Percentiles rank a stretch among this genome's conserved stretches.
Evolutionary conservation across 2,888 invertebrate species (phyloP).

Genomic region (Podotricha telesiphe): DNA sequence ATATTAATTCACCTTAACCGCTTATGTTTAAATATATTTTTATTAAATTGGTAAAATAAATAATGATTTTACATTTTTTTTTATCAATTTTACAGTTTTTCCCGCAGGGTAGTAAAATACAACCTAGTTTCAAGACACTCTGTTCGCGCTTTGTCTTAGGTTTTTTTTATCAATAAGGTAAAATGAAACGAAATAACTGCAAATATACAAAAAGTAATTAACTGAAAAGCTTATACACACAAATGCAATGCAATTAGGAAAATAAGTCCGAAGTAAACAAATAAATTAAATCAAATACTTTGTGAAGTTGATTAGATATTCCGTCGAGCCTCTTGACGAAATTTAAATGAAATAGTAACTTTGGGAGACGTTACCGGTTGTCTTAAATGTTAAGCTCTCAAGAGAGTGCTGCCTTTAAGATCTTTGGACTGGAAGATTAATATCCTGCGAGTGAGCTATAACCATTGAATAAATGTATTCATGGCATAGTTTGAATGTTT

Average conservation of each 20-base stretch:
- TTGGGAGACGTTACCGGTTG: slow-evolving; percentile 27
- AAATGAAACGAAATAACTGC: neutral
- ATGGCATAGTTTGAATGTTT: neutral
- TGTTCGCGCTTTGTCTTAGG: too few species aligned
- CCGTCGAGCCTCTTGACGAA: slow-evolving; percentile 13
- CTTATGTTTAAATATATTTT: too few species aligned
- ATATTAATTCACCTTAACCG: too few species aligned
- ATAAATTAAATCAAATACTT: slow-evolving; percentile 24
- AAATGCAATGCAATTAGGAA: neutral
- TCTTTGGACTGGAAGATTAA: slow-evolving; percentile 25
- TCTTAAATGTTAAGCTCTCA: slow-evolving; percentile 23
- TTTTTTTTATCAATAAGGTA: neutral
- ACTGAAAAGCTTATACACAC: neutral
- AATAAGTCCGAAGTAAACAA: slow-evolving; percentile 16
- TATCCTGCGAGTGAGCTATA: slow-evolving; percentile 14
- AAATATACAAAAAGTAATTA: slow-evolving; percentile 11
- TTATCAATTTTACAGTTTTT: too few species aligned
- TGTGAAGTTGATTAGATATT: slow-evolving; percentile 22
- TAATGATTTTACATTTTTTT: too few species aligned
- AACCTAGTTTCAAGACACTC: too few species aligned
- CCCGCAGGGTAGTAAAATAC: too few species aligned
- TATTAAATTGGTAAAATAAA: too few species aligned
- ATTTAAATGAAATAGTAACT: slow-evolving; percentile 28
- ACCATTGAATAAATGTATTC: slow-evolving; percentile 8
- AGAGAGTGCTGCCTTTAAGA: slow-evolving; percentile 14